phyloP scores from a whole-genome alignment of 2,888 invertebrate genomes.

The Rotaria socialis region DNA sequence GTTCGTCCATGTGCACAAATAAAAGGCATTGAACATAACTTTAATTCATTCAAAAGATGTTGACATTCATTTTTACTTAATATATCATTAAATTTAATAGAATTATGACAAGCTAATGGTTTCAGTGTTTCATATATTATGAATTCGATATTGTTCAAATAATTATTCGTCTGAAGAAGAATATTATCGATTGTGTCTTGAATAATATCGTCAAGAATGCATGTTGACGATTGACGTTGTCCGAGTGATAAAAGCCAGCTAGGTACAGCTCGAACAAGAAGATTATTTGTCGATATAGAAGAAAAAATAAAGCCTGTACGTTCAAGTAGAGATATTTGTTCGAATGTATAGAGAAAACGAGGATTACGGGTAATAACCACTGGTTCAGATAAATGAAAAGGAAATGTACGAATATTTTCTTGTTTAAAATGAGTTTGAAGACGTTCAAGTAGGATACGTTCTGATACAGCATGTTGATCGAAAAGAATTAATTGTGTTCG shows the following conservation, averaged over 20 bases:
- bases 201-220: not conserved
- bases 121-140: slow-evolving; percentile 5
- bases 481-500: not conserved
- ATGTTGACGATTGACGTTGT: not conserved
- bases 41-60: not conserved
- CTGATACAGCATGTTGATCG: slow-evolving; percentile 7
- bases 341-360: not conserved
- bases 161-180: not conserved
- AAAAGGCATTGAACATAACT: slow-evolving; percentile 13
- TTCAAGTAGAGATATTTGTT: slow-evolving; percentile 1
- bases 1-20: slow-evolving; percentile 28
- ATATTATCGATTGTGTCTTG: not conserved
- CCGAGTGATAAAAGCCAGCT: not conserved
- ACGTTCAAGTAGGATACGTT: slow-evolving; percentile 12
- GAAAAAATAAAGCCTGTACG: not conserved
- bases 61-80: not conserved
- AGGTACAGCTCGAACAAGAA: slow-evolving; percentile 11
- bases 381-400: not conserved
- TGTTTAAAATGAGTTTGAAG: not conserved
- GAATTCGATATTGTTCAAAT: not conserved
- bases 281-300: not conserved
- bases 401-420: not conserved
- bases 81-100: slow-evolving; percentile 12
- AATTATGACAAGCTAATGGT: slow-evolving; percentile 29
- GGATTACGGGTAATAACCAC: not conserved